A percentile compares a stretch with the other conserved stretches of the same genome.
phyloP scores from a whole-genome alignment of 2,888 invertebrate genomes.

The Stramonita haemastoma region DNA sequence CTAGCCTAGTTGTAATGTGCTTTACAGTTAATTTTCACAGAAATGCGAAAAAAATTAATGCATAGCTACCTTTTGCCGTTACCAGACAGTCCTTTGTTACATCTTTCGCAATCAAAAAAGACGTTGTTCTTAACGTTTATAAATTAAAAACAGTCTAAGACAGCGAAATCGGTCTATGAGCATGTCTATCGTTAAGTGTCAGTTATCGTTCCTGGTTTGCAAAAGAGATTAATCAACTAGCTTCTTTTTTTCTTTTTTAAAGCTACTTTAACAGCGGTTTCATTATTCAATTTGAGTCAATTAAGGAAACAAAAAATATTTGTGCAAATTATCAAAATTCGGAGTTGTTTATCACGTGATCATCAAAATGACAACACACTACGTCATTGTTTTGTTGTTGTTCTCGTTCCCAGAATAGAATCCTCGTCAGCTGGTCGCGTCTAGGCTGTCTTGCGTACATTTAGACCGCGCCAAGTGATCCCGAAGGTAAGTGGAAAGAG shows the following conservation, averaged over 20 bases:
- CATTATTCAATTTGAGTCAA: no score
- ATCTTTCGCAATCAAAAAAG: neutral
- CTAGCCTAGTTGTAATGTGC: no score
- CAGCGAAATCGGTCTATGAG: neutral
- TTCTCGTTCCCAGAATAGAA: neutral
- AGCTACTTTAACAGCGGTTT: no score
- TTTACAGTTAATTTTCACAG: no score
- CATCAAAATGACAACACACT: neutral
- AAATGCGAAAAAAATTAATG: no score
- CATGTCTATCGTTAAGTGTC: neutral
- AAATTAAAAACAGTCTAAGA: neutral
- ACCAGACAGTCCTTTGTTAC: no score
- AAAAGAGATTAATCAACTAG: no score
- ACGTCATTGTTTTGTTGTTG: slow-evolving; percentile 23
- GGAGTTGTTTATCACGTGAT: neutral
- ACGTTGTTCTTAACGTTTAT: neutral
- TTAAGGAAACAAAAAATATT: no score
- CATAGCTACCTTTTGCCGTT: no score
- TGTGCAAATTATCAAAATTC: neutral
- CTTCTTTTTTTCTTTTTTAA: no score
- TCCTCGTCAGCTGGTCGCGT: neutral
- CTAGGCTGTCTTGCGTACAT: neutral
- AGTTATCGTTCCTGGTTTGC: neutral
- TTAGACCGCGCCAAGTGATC: neutral
- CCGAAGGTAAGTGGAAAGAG: neutral